phyloP scores from a whole-genome alignment of 2,797 vertebrate species.

The Sphenodon punctatus region DNA sequence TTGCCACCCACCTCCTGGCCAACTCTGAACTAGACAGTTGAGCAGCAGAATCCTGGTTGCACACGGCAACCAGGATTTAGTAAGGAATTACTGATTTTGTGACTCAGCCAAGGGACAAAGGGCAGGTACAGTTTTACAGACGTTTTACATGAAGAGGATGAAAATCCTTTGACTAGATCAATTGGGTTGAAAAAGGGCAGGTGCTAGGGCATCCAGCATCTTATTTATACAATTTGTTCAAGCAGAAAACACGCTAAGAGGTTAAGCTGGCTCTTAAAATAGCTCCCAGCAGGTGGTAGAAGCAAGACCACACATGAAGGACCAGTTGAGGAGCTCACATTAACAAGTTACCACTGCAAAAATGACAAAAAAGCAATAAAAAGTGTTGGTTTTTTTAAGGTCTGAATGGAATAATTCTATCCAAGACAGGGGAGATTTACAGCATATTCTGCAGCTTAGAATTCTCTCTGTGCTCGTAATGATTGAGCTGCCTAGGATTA shows the following conservation, averaged over 20 bases:
- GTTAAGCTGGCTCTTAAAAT: neutral
- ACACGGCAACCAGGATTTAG: no score
- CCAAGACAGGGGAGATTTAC: constrained; percentile 20
- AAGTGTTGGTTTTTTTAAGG: neutral
- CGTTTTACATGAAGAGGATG: neutral
- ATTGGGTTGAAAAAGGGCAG: no score
- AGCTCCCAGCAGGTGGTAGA: neutral
- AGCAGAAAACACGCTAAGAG: neutral
- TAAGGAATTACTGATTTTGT: rapidly evolving
- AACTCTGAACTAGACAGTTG: no score
- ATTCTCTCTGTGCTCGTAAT: no score
- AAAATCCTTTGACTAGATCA: neutral
- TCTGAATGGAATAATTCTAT: constrained; percentile 35
- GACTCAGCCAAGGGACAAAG: neutral
- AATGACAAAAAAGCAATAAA: neutral
- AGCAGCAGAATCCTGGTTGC: no score
- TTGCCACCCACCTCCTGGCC: no score
- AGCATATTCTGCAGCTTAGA: constrained; percentile 23
- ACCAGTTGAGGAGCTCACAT: rapidly evolving
- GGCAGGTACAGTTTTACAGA: neutral
- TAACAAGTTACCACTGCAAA: neutral
- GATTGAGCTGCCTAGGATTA: no score
- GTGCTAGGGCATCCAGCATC: no score
- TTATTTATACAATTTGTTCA: no score
- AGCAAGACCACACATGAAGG: neutral